A percentile compares a stretch with the other conserved stretches of the same genome.
Conservation (phyloP, 1,140 invertebrate genomes). For the Drosophila lacertosa region DNA sequence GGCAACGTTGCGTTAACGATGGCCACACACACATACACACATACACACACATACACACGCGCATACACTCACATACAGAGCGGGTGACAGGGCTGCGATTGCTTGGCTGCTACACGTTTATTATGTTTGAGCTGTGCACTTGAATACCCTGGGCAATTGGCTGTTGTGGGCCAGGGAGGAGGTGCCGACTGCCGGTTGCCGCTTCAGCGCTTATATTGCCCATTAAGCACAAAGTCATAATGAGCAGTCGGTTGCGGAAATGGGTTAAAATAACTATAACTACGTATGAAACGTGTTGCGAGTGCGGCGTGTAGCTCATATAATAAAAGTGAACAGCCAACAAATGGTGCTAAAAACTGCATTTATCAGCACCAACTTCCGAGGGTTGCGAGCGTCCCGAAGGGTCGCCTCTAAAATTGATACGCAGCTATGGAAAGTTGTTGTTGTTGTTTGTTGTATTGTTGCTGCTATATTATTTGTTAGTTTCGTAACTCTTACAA, state of each 20-base stretch:
- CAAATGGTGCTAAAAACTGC: constrained; percentile 53
- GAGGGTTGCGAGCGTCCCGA: constrained; percentile 23
- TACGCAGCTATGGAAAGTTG: constrained; percentile 26
- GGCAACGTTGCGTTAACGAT: constrained; percentile 45
- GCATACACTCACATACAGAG: too few relatives aligned
- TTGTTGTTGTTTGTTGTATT: constrained; percentile 11
- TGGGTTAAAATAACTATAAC: constrained; percentile 78
- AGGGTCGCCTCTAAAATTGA: constrained; percentile 36
- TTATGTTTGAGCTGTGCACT: constrained; percentile 70
- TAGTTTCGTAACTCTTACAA: constrained; percentile 36
- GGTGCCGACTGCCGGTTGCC: constrained; percentile 22
- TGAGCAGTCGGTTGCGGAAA: constrained; percentile 74
- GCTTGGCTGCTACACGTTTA: constrained; percentile 50
- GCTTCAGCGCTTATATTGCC: constrained; percentile 65
- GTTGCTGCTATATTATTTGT: constrained; percentile 30
- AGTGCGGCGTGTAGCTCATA: constrained; percentile 57
- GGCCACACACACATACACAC: constrained; percentile 28
- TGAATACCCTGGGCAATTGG: constrained; percentile 73
- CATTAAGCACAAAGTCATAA: constrained; percentile 81
- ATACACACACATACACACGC: too few relatives aligned
- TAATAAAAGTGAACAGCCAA: constrained; percentile 75
- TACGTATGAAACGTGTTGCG: constrained; percentile 40
- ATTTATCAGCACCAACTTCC: constrained; percentile 63
- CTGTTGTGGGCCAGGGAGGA: constrained; percentile 16
- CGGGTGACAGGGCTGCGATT: constrained; percentile 10